A percentile compares a stretch with the other conserved stretches of the same genome.
Evolutionary conservation across 2,888 invertebrate species (phyloP).

Genomic region (Slavum lentiscoides): DNA sequence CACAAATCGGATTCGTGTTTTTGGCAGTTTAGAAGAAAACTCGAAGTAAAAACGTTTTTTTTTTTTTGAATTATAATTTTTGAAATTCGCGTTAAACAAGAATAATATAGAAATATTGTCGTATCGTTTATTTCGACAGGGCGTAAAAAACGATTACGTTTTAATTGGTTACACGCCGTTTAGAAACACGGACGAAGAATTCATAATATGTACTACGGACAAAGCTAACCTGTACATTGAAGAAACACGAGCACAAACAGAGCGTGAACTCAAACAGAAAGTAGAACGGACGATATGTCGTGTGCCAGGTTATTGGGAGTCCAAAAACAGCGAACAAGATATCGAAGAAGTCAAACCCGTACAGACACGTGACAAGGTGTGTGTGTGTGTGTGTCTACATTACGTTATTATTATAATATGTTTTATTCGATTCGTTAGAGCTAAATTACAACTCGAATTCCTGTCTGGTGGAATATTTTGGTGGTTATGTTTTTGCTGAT

Average conservation of each 20-base stretch:
- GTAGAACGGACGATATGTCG: conserved; percentile 20
- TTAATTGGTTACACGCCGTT: conserved; percentile 56
- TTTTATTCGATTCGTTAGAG: too few species aligned
- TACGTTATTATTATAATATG: too few species aligned
- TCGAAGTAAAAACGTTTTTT: conserved; percentile 35
- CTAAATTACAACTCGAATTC: too few species aligned
- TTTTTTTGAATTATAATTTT: neutral
- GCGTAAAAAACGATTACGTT: conserved; percentile 44
- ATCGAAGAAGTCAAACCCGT: conserved; percentile 53
- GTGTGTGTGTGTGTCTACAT: too few species aligned
- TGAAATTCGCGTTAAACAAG: too few species aligned
- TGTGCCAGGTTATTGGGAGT: conserved; percentile 54
- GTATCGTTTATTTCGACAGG: neutral
- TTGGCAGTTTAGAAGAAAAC: conserved; percentile 34
- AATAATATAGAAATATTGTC: too few species aligned
- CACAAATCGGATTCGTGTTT: conserved; percentile 55
- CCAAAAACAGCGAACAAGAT: conserved; percentile 55
- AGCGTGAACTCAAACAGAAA: conserved; percentile 37
- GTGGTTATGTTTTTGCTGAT: too few species aligned
- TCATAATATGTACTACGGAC: conserved; percentile 55
- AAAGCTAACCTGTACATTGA: conserved; percentile 54
- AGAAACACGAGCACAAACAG: conserved; percentile 47
- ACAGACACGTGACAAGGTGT: conserved; percentile 50
- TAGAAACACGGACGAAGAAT: conserved; percentile 54
- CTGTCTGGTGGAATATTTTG: too few species aligned